Evolutionary conservation across 1,140 invertebrate species (phyloP), one percentile per base, ranked within the genome.

Genomic region (Eciton burchellii): DNA sequence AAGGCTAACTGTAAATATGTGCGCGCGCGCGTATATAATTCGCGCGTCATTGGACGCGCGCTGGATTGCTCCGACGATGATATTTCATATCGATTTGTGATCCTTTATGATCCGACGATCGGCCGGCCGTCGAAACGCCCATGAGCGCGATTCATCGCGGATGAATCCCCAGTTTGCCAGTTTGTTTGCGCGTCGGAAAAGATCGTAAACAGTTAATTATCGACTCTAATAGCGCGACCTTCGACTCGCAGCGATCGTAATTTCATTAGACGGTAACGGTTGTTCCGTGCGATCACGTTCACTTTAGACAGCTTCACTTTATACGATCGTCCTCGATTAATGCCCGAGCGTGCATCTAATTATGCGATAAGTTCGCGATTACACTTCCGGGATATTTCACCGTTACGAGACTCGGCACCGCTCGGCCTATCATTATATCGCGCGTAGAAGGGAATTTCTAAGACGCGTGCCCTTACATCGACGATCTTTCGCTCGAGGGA

Each of bases 1-100:
- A 41, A 65, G 41, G 47, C 21, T 87, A 87, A 87, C 85, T 72
- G 85, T 87, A 85, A 66, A 86, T 24, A 11, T 35, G 6, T n/a
- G n/a, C n/a, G n/a, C n/a, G n/a, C n/a, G n/a, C n/a, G n/a, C n/a
- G n/a, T 35, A 35, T 35, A 35, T 76, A 45, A 19, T 63, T 45
- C 70, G 29, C 29, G 14, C 56, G 24, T 60, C 21, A 35, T 63
- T 52, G 43, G 12, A 21, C 54, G n/a, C n/a, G n/a, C 26, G 59
- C 26, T 76, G 60, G n/a, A n/a, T 76, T 83, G 26, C 63, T 57
- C n/a, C 12, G 26, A 16, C 29, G 41, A 62, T 29, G 47, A 59
- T 83, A 72, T 70, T 83, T 72, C 24, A 19, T 24, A 62, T n/a
- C 49, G 49, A 35, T 47, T 14, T 26, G 35, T 35, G 41, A 29